A percentile compares a stretch with the other conserved stretches of the same genome.
Conservation (phyloP, 2,797 vertebrate species). For the Novumbra hubbsi region DNA sequence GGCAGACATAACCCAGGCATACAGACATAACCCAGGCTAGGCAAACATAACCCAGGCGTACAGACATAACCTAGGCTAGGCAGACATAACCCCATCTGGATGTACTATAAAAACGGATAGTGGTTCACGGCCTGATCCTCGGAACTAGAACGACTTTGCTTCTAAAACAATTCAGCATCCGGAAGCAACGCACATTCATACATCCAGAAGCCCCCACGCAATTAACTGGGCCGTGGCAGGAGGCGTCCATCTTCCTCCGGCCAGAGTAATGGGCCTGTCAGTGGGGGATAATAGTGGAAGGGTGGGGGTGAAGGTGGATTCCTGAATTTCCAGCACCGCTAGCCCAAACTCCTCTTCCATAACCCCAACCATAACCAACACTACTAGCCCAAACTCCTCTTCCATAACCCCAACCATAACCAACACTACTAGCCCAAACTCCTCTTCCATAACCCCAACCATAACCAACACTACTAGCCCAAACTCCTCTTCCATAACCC, state of each 20-base stretch:
- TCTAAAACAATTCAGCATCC: constrained; percentile 79
- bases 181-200: constrained; percentile 74
- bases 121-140: constrained; percentile 74
- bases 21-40: background rate
- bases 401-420: too few species aligned
- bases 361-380: too few species aligned
- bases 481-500: background rate
- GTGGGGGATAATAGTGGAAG: constrained; percentile 87
- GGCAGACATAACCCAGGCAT: too few species aligned
- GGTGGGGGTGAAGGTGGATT: constrained; percentile 69
- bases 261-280: constrained; percentile 96
- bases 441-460: too few species aligned
- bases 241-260: constrained; percentile 91
- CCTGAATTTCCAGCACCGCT: constrained; percentile 71
- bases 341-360: background rate
- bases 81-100: constrained; percentile 26
- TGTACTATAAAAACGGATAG: constrained; percentile 83
- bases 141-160: constrained; percentile 70
- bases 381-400: constrained; percentile 39
- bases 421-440: constrained; percentile 56
- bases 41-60: too few species aligned
- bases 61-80: too few species aligned
- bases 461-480: constrained; percentile 61
- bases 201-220: constrained; percentile 86
- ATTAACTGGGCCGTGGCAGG: constrained; percentile 93